Evolutionary conservation across 2,113 vertebrate genomes (phyloP).

Genomic region (Pelvicachromis taeniatus): DNA sequence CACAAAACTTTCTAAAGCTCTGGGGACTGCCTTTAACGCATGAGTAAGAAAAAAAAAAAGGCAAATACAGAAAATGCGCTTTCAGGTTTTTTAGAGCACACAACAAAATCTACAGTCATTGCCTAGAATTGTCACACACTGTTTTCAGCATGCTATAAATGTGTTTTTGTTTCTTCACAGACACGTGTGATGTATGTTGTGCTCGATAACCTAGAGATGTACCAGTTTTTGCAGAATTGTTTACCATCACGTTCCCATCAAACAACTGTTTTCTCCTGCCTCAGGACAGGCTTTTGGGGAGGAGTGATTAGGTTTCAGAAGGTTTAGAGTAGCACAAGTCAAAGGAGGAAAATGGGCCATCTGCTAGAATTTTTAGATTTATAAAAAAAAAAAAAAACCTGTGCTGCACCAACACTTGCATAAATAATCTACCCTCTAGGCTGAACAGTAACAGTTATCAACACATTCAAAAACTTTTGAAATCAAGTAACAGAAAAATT

Average conservation of each 20-base stretch:
- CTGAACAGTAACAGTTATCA: background rate
- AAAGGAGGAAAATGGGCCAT: background rate
- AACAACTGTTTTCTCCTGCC: background rate
- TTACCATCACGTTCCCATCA: background rate
- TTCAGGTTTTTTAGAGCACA: background rate
- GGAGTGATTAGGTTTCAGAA: background rate
- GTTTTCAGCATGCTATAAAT: background rate
- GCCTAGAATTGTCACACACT: background rate
- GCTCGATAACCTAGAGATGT: background rate
- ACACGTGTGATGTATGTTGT: background rate
- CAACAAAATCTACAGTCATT: background rate
- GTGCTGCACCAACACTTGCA: background rate
- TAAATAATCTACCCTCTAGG: background rate
- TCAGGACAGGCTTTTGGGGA: background rate
- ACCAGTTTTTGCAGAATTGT: background rate
- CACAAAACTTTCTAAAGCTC: background rate
- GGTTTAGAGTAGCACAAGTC: background rate
- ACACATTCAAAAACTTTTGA: background rate
- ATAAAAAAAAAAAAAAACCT: rapidly evolving
- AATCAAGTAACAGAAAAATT: background rate
- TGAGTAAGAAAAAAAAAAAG: background rate
- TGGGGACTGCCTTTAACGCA: background rate
- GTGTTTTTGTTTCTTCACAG: background rate
- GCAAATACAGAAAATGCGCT: background rate
- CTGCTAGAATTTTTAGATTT: background rate